Percentiles rank a stretch among this genome's conserved stretches.
Conservation (phyloP, 2,113 vertebrate genomes). For the Lichenostomus cassidix region DNA sequence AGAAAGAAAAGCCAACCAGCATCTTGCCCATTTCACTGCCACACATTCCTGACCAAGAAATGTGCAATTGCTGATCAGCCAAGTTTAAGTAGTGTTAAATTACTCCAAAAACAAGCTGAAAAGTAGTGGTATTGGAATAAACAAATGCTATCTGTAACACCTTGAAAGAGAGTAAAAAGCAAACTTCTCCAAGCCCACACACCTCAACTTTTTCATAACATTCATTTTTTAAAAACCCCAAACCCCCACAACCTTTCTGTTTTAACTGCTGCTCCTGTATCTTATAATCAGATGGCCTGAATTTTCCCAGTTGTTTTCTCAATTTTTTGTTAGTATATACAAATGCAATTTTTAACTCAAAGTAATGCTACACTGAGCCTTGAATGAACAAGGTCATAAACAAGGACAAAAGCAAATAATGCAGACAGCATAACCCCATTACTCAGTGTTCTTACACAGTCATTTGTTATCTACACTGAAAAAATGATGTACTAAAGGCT, state of each 20-base stretch:
- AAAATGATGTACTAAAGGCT: background rate
- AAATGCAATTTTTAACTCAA: background rate
- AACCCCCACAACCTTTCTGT: background rate
- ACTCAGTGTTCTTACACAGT: background rate
- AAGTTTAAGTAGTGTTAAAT: background rate
- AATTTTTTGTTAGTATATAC: background rate
- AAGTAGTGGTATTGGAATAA: background rate
- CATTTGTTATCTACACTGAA: background rate
- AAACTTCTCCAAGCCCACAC: background rate
- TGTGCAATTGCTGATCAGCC: background rate
- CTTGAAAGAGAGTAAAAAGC: background rate
- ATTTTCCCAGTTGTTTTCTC: background rate
- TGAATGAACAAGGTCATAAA: conserved; percentile 20
- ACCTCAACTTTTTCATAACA: background rate
- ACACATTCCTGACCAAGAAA: background rate
- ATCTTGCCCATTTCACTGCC: background rate
- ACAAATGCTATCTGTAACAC: background rate
- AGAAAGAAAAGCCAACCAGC: background rate
- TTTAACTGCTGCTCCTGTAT: background rate
- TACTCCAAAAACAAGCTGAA: background rate
- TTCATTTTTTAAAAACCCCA: accelerated
- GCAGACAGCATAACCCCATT: background rate
- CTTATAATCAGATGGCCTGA: background rate
- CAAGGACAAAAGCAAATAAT: conserved; percentile 24
- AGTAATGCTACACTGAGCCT: background rate